These are phyloP conservation scores for Herminia tarsipennalis DNA, from an alignment of 2,888 invertebrate genomes.

Conservation along the genomic window DNA sequence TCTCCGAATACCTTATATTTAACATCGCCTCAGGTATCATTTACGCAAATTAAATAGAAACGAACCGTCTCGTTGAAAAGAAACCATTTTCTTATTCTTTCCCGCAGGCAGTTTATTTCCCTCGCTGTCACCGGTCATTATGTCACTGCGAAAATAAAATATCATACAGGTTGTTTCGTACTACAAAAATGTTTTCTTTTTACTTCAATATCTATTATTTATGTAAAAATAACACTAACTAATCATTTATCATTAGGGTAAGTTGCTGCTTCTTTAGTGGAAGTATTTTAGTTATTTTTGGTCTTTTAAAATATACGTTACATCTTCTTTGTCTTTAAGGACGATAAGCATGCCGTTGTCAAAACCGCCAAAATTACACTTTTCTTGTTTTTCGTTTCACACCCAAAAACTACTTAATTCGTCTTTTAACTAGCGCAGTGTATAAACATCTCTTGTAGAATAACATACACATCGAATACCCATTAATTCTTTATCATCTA, in stretches of 20 bases:
- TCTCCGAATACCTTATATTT: constrained; percentile 43
- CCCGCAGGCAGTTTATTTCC: constrained; percentile 66
- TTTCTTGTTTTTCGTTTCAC: too few relatives aligned
- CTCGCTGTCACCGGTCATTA: constrained; percentile 71
- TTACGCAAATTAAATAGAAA: constrained; percentile 66
- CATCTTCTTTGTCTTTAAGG: too few relatives aligned
- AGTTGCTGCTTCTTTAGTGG: neutral
- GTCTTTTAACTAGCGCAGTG: too few relatives aligned
- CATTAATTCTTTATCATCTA: constrained; percentile 24
- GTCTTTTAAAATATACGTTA: too few relatives aligned
- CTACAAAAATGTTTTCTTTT: constrained; percentile 35
- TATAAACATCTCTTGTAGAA: neutral
- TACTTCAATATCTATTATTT: constrained; percentile 30
- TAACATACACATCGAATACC: constrained; percentile 7
- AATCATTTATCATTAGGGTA: neutral
- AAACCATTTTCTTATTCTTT: constrained; percentile 65
- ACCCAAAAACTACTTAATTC: too few relatives aligned
- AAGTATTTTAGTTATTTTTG: too few relatives aligned
- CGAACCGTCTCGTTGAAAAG: constrained; percentile 59
- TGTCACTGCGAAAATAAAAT: constrained; percentile 62
- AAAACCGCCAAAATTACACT: too few relatives aligned
- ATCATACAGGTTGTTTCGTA: constrained; percentile 43
- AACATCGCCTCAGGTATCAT: constrained; percentile 51
- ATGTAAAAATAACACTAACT: constrained; percentile 24
- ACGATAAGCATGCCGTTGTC: too few relatives aligned